phyloP scores from a whole-genome alignment of 2,797 vertebrate species.

The Synanceia verrucosa region DNA sequence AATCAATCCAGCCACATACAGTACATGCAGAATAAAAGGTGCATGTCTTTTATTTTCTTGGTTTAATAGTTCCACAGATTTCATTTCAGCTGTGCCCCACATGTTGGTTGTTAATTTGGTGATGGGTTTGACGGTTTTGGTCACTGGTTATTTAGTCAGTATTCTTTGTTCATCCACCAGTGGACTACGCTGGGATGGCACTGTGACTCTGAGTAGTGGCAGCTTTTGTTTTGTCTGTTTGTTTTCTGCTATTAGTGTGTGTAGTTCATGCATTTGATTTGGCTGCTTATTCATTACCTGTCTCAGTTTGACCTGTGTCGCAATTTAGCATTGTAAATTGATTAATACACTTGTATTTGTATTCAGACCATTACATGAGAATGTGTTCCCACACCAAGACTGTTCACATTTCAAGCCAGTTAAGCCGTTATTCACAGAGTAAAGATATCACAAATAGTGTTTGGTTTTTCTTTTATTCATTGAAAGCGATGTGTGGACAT shows the following conservation, averaged over 20 bases:
- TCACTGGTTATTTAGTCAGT: conserved; percentile 9
- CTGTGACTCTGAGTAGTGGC: background rate
- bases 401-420: background rate
- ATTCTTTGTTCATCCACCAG: conserved; percentile 6
- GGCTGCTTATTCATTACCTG: conserved; percentile 13
- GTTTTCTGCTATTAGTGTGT: background rate
- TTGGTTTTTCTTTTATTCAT: background rate
- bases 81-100: conserved; percentile 29
- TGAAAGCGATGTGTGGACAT: background rate
- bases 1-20: conserved; percentile 42
- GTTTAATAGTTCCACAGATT: conserved; percentile 12
- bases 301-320: conserved; percentile 7
- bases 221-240: conserved; percentile 7
- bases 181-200: background rate
- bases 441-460: no score
- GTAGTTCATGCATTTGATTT: conserved; percentile 23
- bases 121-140: conserved; percentile 13
- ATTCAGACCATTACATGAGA: background rate
- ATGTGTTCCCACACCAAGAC: background rate
- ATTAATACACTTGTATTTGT: conserved; percentile 1
- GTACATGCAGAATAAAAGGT: conserved; percentile 36
- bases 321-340: conserved; percentile 3
- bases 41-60: conserved; percentile 38
- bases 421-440: no score
- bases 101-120: conserved; percentile 25